Evolutionary conservation across 1,140 invertebrate species (phyloP), one percentile per base, ranked within the genome.

Genomic region (Wasmannia auropunctata): DNA sequence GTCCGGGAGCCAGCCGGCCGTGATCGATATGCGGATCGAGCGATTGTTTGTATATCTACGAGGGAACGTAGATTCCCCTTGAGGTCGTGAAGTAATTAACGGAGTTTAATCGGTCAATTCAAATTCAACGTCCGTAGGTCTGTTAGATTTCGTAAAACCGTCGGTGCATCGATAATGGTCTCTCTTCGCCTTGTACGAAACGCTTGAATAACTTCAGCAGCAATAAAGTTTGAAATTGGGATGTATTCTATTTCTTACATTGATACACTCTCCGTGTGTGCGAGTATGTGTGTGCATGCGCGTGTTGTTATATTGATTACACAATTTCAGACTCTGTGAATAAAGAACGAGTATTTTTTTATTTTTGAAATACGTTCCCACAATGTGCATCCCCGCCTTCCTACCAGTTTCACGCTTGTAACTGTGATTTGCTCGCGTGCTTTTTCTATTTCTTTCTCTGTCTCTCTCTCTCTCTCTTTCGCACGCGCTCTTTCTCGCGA

Each of bases 371-470:
- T 89, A 63, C 81, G 85, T 93, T 93, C 92, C 91, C 92, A 93
- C 91, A 92, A 92, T 87, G 77, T 83, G 81, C 85, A 34, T 49
- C 60, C 19, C 37, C 76, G 40, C 85, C 56, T 69, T 70, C 65
- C 63, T 54, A 63, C 85, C 86, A 90, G 90, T 92, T 93, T 93
- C 88, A 93, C 92, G 92, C 89, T 93, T 93, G 91, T 93, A 93
- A 91, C 92, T 91, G 84, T 90, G 91, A 94, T 91, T 93, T 93
- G 90, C 85, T 91, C 87, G 91, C 69, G 86, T 43, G 75, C 25
- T 49, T 54, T 69, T 72, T 67, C 63, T 60, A 70, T 65, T 11
- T 62, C 79, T 69, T 79, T 69, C n/a, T n/a, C n/a, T n/a, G n/a
- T n/a, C n/a, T n/a, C 56, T 69, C 70, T 63, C 25, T 62, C 76